phyloP scores from a whole-genome alignment of 2,113 vertebrate genomes.

The Progne subis region DNA sequence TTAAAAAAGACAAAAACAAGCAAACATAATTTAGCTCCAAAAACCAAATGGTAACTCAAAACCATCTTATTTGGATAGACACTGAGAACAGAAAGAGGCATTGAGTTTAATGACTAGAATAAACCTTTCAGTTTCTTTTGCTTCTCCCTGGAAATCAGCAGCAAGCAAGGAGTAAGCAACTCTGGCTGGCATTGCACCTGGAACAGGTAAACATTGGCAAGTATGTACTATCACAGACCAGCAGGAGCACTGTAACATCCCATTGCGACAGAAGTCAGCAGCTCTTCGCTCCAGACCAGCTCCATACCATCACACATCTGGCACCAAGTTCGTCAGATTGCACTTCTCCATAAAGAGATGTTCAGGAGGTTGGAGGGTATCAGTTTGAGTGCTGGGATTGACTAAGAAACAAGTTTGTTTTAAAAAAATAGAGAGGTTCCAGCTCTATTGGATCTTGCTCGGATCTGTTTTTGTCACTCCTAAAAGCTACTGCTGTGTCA shows the following conservation, averaged over 20 bases:
- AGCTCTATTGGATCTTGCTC: not conserved
- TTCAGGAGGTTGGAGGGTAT: not conserved
- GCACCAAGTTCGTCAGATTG: not conserved
- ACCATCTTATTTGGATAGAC: not conserved
- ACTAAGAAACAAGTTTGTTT: not conserved
- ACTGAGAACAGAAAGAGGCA: not conserved
- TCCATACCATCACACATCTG: not conserved
- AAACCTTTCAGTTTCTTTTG: not conserved
- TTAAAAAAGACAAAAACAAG: too few relatives aligned
- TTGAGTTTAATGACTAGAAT: not conserved
- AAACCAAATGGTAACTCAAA: not conserved
- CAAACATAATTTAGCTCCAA: not conserved
- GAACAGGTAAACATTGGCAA: not conserved
- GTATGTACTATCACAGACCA: not conserved
- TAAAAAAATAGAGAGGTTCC: not conserved
- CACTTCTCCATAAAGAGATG: not conserved
- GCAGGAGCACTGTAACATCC: not conserved
- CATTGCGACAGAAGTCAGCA: not conserved
- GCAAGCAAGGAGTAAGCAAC: not conserved
- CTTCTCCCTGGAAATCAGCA: not conserved
- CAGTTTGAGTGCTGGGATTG: not conserved
- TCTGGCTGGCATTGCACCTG: not conserved
- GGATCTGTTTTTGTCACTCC: not conserved
- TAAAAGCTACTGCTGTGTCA: not conserved
- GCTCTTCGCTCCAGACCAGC: not conserved